Percentiles rank a stretch among this genome's conserved stretches.
Evolutionary conservation across 2,888 invertebrate genomes (phyloP).

Genomic region (Phanerotoma sp.): DNA sequence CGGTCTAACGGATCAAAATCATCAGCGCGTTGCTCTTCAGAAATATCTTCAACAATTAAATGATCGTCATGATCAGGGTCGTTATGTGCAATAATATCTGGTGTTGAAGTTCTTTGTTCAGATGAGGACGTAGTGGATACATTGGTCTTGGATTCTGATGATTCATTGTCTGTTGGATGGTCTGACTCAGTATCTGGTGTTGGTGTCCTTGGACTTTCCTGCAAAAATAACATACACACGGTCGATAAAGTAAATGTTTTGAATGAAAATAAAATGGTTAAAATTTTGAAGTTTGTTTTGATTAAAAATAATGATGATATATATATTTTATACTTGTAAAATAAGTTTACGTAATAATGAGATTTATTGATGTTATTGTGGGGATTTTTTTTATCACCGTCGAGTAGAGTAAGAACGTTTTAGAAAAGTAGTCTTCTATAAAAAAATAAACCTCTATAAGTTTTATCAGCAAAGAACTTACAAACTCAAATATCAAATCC

Average conservation of each 20-base stretch:
- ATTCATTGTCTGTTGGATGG: constrained; percentile 51
- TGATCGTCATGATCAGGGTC: constrained; percentile 30
- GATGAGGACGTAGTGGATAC: constrained; percentile 36
- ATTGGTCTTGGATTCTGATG: constrained; percentile 48
- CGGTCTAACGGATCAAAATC: constrained; percentile 47
- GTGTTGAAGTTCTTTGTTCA: constrained; percentile 43
- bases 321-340: not conserved
- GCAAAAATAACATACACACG: constrained; percentile 9
- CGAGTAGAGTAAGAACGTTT: no score
- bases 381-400: not conserved
- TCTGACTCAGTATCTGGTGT: constrained; percentile 53
- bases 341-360: no score
- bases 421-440: no score
- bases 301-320: no score
- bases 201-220: constrained; percentile 49
- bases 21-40: constrained; percentile 25
- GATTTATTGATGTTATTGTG: not conserved
- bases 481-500: no score
- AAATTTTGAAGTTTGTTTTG: no score
- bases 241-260: no score
- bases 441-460: no score
- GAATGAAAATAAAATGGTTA: no score
- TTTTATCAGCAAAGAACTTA: no score
- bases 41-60: not conserved
- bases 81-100: constrained; percentile 49